Evolutionary conservation across 2,888 invertebrate genomes (phyloP), one percentile per base, ranked within the genome.

Genomic region (Sarcophaga carnaria): DNA sequence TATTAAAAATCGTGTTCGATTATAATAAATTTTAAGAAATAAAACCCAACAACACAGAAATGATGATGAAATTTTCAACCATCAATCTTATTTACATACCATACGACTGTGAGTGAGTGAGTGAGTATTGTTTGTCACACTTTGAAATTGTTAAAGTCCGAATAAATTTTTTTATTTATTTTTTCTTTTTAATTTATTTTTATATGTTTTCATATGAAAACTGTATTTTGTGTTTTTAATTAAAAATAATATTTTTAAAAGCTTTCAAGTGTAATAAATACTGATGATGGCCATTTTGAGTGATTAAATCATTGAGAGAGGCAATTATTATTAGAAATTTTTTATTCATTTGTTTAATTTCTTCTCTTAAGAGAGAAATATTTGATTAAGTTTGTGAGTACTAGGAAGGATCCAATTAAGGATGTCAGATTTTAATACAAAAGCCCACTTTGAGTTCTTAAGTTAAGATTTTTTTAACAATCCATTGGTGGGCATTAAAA

Each of bases 81-180:
- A 83, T 83, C 66, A 83, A 67, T 72, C 77, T 67, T 74, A 10
- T 72, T 83, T 66, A 60, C 66, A 62, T 54, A 54, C 6, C 37
- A 37, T 37, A 10, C 37, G 37, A 37, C 27, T 27, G 27, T 27
- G 27, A 37, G 37, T 8, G 3, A 25, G 37, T 37, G 37, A 37
- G 37, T 37, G 4, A 27, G 27, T 83, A 66, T 62, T 77, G 71
- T 20, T 27, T 54, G 63, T 8, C 70, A 25, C 66, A 83, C 66
- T 62, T 8, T 10, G 45, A 63, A 82, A 82, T n/a, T 77, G 25
- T 77, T 66, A 70, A 70, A 69, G 54, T n/a, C 74, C 60, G 47
- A 75, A 66, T 64, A 54, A 1, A 20, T 22, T 22, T 6, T 12
- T 76, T 70, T 67, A 12, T 25, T n/a, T 72, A 37, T 37, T 25